These are phyloP conservation scores for Mylabris sibirica DNA, from an alignment of 2,888 invertebrate genomes.

Conservation along the genomic window DNA sequence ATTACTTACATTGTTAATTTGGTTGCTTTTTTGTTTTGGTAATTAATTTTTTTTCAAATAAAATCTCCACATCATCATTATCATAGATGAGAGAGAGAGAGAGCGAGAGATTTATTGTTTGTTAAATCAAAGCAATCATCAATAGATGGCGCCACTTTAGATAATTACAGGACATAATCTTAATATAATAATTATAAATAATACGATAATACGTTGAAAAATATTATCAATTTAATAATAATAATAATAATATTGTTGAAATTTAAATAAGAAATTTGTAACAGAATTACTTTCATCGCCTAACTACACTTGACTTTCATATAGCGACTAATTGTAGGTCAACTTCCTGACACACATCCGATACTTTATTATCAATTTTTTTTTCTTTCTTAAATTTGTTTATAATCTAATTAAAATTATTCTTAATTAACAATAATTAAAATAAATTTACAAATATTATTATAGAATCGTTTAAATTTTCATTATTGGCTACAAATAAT, in stretches of 20 bases:
- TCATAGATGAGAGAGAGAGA: neutral
- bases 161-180: neutral
- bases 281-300: constrained; percentile 10
- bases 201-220: no score
- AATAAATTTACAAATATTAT: no score
- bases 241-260: neutral
- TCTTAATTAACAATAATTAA: neutral
- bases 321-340: constrained; percentile 8
- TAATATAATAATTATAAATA: neutral
- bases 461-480: neutral
- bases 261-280: neutral
- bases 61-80: constrained; percentile 6
- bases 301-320: constrained; percentile 8
- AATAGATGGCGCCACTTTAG: neutral
- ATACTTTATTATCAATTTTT: neutral
- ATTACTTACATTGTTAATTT: neutral
- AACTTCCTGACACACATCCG: constrained; percentile 3
- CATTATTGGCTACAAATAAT: neutral
- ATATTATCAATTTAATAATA: no score
- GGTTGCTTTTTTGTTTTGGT: neutral
- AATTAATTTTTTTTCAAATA: neutral
- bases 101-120: no score
- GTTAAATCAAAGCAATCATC: neutral
- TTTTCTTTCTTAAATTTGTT: neutral
- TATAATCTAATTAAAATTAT: no score